Evolutionary conservation across 2,888 invertebrate species (phyloP).

Genomic region (Empis stercorea): DNA sequence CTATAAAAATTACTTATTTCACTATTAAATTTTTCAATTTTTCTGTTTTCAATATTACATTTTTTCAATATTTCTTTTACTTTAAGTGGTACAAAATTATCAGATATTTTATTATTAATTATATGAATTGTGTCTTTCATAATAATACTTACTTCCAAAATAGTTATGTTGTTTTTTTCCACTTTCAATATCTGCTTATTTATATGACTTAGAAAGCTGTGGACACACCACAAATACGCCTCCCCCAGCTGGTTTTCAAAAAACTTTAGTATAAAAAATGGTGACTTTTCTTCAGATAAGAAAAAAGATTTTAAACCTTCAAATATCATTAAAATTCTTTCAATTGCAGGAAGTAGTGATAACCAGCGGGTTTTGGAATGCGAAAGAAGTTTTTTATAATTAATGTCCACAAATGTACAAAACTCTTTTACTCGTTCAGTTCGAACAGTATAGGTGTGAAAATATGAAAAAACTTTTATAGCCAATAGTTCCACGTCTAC

Average conservation of each 20-base stretch:
- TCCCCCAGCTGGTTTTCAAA: slow-evolving; percentile 7
- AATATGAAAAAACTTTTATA: slow-evolving; percentile 3
- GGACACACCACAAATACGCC: slow-evolving; percentile 4
- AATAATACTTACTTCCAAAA: slow-evolving; percentile 3
- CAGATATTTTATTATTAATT: slow-evolving; percentile 4
- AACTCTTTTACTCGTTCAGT: slow-evolving; percentile 5
- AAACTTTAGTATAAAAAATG: slow-evolving; percentile 3
- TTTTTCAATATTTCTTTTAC: slow-evolving; percentile 4
- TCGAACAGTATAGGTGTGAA: slow-evolving; percentile 5
- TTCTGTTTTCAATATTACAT: neutral
- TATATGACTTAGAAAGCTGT: slow-evolving; percentile 1
- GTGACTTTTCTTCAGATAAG: slow-evolving; percentile 4
- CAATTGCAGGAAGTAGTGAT: slow-evolving; percentile 4
- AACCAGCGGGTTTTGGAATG: slow-evolving; percentile 6
- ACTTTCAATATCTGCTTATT: slow-evolving; percentile 3
- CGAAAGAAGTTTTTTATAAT: slow-evolving; percentile 5
- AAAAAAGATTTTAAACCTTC: slow-evolving; percentile 5
- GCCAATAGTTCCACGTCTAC: slow-evolving; percentile 3
- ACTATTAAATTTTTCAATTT: neutral
- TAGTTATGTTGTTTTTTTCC: slow-evolving; percentile 3
- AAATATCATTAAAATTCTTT: slow-evolving; percentile 7
- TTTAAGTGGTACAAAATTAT: slow-evolving; percentile 5
- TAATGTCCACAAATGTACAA: slow-evolving; percentile 3
- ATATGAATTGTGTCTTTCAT: slow-evolving; percentile 1
- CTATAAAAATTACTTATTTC: neutral